Evolutionary conservation across 2,113 vertebrate species (phyloP), one percentile per base, ranked within the genome.

Genomic region (Burhinus bistriatus): DNA sequence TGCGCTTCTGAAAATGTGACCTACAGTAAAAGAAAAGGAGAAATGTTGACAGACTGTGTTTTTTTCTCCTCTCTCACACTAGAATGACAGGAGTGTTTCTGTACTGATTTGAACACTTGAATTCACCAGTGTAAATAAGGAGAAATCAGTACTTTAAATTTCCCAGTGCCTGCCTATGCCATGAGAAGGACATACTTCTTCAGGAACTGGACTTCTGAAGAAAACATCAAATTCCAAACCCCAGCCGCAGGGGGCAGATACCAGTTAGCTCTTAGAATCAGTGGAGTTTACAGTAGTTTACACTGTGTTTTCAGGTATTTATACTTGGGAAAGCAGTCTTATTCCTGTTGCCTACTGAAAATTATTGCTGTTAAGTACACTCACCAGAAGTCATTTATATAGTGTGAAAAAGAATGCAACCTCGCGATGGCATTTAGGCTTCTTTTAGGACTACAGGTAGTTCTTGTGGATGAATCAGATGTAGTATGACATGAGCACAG

Each of bases 21-120:
- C 25, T 44, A 12, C 7, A 30, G 12, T 32, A 44, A 6, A 42
- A 61, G 38, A 75, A 80, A 78, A 45, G 23, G 26, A 78, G 11
- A 72, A 72, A 38, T n/a, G 2, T 9, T 51, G 61, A 34, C 5
- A 30, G 12, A 59, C 72, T 29, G 11, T 69, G 49, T 0, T 1
- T 7, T 71, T 40, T 82, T 49, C 25, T 62, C 7, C 8, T 70
- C 32, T 64, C 26, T 52, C 14, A 61, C 20, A 29, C 18, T 25
- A 34, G 8, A 75, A 36, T 12, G 5, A 11, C 26, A 38, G 4
- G 5, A 52, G 4, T 0, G 1, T 45, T 73, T 9, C 17, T 44
- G 4, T 22, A 15, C 36, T 64, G 30, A 42, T 65, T 57, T 52
- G 26, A 72, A 49, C 30, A 12, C 20, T 57, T 59, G 15, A 61